Base-by-base conservation (phyloP, 2,888 invertebrate species). In the Spicauda simplicius region DNA sequence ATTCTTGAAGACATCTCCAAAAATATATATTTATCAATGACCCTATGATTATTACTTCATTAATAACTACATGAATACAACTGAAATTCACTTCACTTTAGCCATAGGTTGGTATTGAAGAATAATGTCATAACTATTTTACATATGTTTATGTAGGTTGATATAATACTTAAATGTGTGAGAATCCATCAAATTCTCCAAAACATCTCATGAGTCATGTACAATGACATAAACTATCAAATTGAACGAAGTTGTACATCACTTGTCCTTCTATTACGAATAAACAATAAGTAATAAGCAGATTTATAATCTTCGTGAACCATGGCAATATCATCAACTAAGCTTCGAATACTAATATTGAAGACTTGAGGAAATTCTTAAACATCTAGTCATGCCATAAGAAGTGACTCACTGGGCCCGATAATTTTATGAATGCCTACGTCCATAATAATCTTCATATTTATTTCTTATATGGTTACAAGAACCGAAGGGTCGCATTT, bases 281-380 rank as follows among this genome's bases (percentile, higher is more conserved):
- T 48, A 48, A 48, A 48, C 48, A 48, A 48, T 48, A 48, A 48
- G 48, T 48, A 48, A 48, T 48, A 48, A 48, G 48, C 48, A 16
- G 16, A n/a, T 48, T 48, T 48, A 48, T 48, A 48, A 48, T 48
- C 48, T 48, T 16, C 16, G 16, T 48, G 48, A 48, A n/a, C 48
- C 6, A 16, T 48, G 48, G 48, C 3, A 48, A 48, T 48, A 48
- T 16, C 6, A 16, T 16, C 48, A 48, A 48, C 48, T n/a, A 48
- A 48, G 48, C 48, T 16, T 48, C 48, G 48, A 48, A 48, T 48
- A 48, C 48, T 48, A 48, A 48, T 48, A 48, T 16, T 16, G 16
- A 48, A 48, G 16, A 5, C n/a, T 48, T 48, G 48, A 48, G 48
- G 48, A 48, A 48, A 48, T 10, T 55, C 30, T 33, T 16, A 16